Conservation (phyloP, 1,140 invertebrate species). For the Steinernema feltiae region DNA sequence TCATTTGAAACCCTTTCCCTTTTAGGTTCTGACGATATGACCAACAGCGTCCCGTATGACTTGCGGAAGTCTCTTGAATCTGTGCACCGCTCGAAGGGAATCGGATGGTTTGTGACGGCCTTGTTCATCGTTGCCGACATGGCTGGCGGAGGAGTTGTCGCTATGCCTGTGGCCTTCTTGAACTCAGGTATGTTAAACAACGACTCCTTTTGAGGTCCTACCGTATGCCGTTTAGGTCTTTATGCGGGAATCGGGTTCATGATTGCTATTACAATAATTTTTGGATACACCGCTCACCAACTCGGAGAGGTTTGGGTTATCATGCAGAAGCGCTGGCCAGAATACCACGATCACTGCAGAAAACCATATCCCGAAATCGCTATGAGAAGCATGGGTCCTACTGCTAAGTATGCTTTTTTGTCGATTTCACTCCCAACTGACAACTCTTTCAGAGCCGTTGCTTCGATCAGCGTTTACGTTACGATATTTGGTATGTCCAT, state of each 20-base stretch:
- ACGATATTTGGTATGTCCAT: constrained; percentile 68
- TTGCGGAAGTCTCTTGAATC: neutral
- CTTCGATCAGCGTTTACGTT: constrained; percentile 63
- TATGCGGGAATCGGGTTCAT: constrained; percentile 31
- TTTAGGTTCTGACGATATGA: constrained; percentile 1
- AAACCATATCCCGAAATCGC: constrained; percentile 69
- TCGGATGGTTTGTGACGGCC: constrained; percentile 37
- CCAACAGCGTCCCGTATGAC: neutral
- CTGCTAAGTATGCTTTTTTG: constrained; percentile 62
- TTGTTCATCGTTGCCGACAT: constrained; percentile 40
- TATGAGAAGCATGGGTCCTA: constrained; percentile 64
- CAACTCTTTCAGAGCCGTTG: constrained; percentile 14
- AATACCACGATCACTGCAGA: constrained; percentile 63
- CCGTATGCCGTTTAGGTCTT: constrained; percentile 12
- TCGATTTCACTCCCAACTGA: neutral
- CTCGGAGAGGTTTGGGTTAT: constrained; percentile 69
- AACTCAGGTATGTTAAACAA: constrained; percentile 33
- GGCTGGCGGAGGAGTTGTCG: constrained; percentile 38
- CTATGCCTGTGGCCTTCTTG: constrained; percentile 37
- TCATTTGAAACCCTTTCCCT: neutral
- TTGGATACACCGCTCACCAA: constrained; percentile 43
- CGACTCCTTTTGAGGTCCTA: too few relatives aligned
- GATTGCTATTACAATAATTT: constrained; percentile 33
- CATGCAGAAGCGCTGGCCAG: constrained; percentile 66
- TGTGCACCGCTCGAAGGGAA: constrained; percentile 24